Base-by-base conservation (phyloP, 2,113 vertebrate genomes). In the Ascaphus truei region DNA sequence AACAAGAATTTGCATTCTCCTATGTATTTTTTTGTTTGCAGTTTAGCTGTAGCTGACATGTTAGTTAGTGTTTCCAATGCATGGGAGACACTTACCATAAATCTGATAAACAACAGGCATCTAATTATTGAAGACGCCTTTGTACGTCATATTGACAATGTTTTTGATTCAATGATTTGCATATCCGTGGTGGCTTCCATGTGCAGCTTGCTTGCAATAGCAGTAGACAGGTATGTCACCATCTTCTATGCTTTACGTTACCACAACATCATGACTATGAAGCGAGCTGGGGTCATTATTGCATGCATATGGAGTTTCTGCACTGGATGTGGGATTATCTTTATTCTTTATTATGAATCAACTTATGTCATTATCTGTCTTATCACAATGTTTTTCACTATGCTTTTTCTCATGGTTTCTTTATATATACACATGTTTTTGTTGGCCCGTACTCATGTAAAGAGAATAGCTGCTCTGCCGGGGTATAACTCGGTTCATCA, bases 11-110 rank as follows among this genome's bases (percentile, higher is more conserved):
- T 99, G 60, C 96, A 98, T 76, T 97, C 93, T 0, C 95, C 95
- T 33, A 98, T 99, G 96, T 98, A 98, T 79, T 95, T 96, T 77
- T 99, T 98, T 45, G 88, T 98, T 61, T 96, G 95, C 85, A 98
- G 95, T 66, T 81, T 98, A 76, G 96, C 95, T 0, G 93, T 96
- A 25, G 96, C 96, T 1, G 96, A 98, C 84, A 94, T 98, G 95
- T 77, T 98, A 75, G 94, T 98, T 72, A 96, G 96, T 51, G 84
- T 93, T 69, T 98, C 96, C 62, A 98, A 98, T 1, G 90, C 94
- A 71, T 98, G 92, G 93, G 96, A 98, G 81, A 95, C 95, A 30
- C 90, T 98, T 81, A 85, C 92, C 1, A 98, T 98, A 79, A 94
- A 96, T 77, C 86, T 98, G 60, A 88, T 98, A 59, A 91, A 91